Evolutionary conservation across 2,888 invertebrate genomes (phyloP), one percentile per base, ranked within the genome.

Genomic region (Stenotaenia linearis): DNA sequence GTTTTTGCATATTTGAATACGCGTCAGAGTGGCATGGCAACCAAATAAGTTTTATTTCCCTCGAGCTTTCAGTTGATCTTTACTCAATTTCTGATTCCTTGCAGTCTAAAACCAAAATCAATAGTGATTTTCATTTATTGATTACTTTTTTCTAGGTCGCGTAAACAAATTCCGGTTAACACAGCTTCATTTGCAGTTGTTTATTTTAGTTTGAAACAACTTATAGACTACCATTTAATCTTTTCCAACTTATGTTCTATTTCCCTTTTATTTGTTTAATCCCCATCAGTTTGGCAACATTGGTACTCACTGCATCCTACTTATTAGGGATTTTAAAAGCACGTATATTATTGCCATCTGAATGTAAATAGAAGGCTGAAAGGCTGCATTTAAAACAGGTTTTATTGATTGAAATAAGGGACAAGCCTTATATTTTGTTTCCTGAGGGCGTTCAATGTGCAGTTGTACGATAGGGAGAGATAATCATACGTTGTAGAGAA

Each of bases 401-500:
- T 69, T 25, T 69, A 69, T 69, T 28, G 69, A 69, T 69, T 69
- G 69, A 69, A 69, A 69, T 25, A 69, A 69, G 69, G 28, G 25
- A 28, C 69, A 23, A 23, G 25, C 25, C 69, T 23, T 69, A 69
- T 12, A 69, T 69, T 69, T 69, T 28, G 69, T 25, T 69, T 69
- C 69, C 69, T 28, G 69, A 28, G 28, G 69, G 69, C 69, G 69
- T 69, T 69, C 69, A 28, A 69, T 28, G 15, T 28, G 15, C 28
- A 69, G 23, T 69, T 28, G 69, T 69, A 25, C 69, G 69, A 69
- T 25, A 12, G 69, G 25, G 25, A 10, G 69, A 28, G 25, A 28
- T 28, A 69, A 69, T 69, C 25, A 69, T 69, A 69, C 69, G 69
- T 69, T 69, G 28, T 25, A 69, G 3, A 23, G 5, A 18, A 61